phyloP scores from a whole-genome alignment of 2,888 invertebrate genomes.

The Hypomecis punctinalis region DNA sequence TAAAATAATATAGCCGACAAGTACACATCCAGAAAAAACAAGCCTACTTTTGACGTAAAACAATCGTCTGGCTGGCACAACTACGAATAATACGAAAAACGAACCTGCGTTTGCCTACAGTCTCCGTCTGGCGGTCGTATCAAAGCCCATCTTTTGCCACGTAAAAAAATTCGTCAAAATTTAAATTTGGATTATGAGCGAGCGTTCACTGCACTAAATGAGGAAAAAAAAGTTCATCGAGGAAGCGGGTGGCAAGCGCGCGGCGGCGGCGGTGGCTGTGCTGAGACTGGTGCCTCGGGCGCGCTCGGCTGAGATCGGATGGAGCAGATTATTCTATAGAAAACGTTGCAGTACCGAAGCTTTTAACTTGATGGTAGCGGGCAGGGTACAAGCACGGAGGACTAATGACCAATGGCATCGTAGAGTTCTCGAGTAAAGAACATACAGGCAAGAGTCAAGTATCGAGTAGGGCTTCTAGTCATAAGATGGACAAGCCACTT shows the following conservation, averaged over 20 bases:
- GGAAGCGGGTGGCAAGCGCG: conserved; percentile 54
- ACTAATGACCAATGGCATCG: no score
- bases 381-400: no score
- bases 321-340: conserved; percentile 12
- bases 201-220: conserved; percentile 63
- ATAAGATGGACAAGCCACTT: no score
- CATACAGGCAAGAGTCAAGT: no score
- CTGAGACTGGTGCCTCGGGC: conserved; percentile 61
- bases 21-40: conserved; percentile 10
- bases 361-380: no score
- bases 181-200: conserved; percentile 29
- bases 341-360: conserved; percentile 8
- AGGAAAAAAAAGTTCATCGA: conserved; percentile 67
- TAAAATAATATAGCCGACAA: not conserved
- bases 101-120: conserved; percentile 56
- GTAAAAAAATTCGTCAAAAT: conserved; percentile 40
- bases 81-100: conserved; percentile 37
- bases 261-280: conserved; percentile 54
- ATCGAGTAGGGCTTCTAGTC: no score
- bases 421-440: no score
- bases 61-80: conserved; percentile 32
- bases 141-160: conserved; percentile 62
- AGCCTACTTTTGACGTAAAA: conserved; percentile 32
- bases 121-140: conserved; percentile 47
- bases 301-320: conserved; percentile 44